Conservation (phyloP, 2,113 vertebrate species). For the Progne subis region DNA sequence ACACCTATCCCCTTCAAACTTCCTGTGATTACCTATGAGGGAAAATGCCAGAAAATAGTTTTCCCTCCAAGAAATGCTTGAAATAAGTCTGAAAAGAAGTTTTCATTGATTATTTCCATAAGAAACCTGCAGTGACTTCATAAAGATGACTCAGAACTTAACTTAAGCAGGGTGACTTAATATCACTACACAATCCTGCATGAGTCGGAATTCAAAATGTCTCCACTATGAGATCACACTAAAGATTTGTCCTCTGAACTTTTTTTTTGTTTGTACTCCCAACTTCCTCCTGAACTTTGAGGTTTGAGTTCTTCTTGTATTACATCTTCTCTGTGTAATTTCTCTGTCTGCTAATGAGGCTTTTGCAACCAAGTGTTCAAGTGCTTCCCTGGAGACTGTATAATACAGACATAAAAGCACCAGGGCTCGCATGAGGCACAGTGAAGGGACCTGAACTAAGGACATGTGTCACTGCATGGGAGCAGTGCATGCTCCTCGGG, state of each 20-base stretch:
- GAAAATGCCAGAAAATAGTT: not conserved
- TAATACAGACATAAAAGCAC: not conserved
- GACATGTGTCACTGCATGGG: accelerated
- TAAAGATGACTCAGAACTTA: constrained; percentile 30
- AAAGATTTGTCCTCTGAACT: not conserved
- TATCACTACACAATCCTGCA: not conserved
- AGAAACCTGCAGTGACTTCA: constrained; percentile 37
- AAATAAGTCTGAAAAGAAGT: not conserved
- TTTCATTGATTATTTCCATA: not conserved
- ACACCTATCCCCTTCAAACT: not conserved
- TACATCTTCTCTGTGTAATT: not conserved
- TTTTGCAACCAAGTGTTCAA: not conserved
- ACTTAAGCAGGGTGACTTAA: not conserved
- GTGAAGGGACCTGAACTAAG: not conserved
- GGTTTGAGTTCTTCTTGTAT: not conserved
- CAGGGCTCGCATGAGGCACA: not conserved
- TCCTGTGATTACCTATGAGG: not conserved
- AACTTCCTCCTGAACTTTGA: not conserved
- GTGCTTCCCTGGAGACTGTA: not conserved
- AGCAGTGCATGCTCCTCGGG: not conserved
- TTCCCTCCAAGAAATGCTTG: not conserved
- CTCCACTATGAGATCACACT: not conserved
- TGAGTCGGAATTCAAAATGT: not conserved
- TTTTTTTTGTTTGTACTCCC: not conserved
- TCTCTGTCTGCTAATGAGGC: not conserved